Evolutionary conservation across 2,797 vertebrate species (phyloP).

Genomic region (Aselliscus stoliczkanus): DNA sequence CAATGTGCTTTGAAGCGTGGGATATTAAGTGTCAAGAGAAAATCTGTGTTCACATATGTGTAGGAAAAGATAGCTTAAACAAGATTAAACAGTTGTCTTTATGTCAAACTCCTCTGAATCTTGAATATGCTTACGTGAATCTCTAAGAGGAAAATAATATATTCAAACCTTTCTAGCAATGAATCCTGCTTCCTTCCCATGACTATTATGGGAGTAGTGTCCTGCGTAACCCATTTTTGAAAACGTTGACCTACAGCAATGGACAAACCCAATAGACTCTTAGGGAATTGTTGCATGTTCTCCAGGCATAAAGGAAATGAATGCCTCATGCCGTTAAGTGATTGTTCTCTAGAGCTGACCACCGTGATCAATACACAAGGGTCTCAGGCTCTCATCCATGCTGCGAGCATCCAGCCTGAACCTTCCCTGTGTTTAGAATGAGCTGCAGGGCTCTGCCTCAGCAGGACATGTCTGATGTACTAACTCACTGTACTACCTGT

Average conservation of each 20-base stretch:
- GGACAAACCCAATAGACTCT: not conserved
- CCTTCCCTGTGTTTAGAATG: not conserved
- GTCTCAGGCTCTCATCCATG: not conserved
- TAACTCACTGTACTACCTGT: not conserved
- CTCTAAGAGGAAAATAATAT: not conserved
- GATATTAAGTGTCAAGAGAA: not conserved
- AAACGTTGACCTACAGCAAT: not conserved
- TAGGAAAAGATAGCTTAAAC: slow-evolving; percentile 8
- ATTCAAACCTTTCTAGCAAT: not conserved
- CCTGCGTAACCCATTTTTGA: not conserved
- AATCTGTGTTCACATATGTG: not conserved
- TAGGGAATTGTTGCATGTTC: not conserved
- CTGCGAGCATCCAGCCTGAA: not conserved
- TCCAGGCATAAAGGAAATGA: not conserved
- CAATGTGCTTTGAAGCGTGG: not conserved
- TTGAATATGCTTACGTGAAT: not conserved
- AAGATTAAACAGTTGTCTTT: slow-evolving; percentile 32
- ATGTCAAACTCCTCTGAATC: not conserved
- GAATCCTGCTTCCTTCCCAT: not conserved
- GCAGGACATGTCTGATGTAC: not conserved
- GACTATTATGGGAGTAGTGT: not conserved
- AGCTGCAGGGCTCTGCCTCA: not conserved
- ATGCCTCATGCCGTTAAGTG: not conserved
- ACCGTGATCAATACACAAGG: not conserved
- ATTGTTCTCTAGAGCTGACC: not conserved